Evolutionary conservation across 1,140 invertebrate genomes (phyloP).

Genomic region (Popillia japonica): DNA sequence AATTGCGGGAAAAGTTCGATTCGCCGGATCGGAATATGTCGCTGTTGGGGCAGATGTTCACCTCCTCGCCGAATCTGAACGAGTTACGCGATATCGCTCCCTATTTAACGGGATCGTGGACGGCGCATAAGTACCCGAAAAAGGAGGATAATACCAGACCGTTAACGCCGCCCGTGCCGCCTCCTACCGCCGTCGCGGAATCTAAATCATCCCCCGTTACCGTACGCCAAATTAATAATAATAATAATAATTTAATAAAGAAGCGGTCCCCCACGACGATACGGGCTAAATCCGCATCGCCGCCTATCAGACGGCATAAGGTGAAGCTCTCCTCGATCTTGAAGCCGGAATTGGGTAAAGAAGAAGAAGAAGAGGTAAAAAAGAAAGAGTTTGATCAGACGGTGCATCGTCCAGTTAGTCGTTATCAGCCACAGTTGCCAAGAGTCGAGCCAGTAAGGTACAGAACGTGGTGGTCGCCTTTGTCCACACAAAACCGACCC

Average conservation of each 20-base stretch:
- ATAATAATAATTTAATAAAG: too few species aligned
- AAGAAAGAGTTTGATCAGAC: slow-evolving; percentile 77
- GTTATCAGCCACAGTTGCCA: slow-evolving; percentile 71
- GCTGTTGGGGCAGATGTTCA: slow-evolving; percentile 80
- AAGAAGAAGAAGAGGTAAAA: slow-evolving; percentile 67
- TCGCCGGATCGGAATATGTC: slow-evolving; percentile 66
- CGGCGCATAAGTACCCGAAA: slow-evolving; percentile 77
- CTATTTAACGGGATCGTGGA: slow-evolving; percentile 78
- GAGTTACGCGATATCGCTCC: slow-evolving; percentile 80
- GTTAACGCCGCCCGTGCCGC: slow-evolving; percentile 64
- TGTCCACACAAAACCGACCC: slow-evolving; percentile 66
- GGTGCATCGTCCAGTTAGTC: slow-evolving; percentile 76
- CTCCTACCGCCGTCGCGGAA: slow-evolving; percentile 53
- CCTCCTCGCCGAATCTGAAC: slow-evolving; percentile 79
- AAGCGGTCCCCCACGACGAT: slow-evolving; percentile 16
- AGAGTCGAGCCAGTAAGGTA: slow-evolving; percentile 56
- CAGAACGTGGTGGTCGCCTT: slow-evolving; percentile 61
- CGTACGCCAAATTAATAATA: too few species aligned
- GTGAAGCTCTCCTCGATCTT: slow-evolving; percentile 66
- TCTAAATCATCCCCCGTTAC: background rate
- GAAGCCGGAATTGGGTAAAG: slow-evolving; percentile 60
- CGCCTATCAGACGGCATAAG: slow-evolving; percentile 58
- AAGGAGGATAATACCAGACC: slow-evolving; percentile 71
- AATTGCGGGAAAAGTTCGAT: slow-evolving; percentile 75
- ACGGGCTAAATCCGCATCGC: slow-evolving; percentile 58